phyloP scores from a whole-genome alignment of 2,888 invertebrate species.

The Campoplex nolae region DNA sequence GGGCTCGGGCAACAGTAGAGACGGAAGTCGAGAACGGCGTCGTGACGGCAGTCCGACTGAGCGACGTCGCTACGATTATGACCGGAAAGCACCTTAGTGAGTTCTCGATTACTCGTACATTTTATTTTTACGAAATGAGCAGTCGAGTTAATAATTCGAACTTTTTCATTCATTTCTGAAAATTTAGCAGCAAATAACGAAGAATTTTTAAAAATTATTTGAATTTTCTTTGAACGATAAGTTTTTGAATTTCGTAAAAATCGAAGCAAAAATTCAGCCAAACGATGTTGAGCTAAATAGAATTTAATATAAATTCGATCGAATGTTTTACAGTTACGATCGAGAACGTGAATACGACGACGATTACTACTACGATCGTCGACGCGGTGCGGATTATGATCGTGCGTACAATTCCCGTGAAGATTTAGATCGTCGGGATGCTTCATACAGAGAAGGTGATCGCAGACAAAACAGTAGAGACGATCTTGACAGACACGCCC shows the following conservation, averaged over 20 bases:
- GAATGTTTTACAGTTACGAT: slow-evolving; percentile 75
- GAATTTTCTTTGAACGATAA: too few species aligned
- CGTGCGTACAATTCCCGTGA: slow-evolving; percentile 80
- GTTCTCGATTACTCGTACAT: slow-evolving; percentile 55
- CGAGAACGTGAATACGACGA: slow-evolving; percentile 82
- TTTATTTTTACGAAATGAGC: slow-evolving; percentile 37
- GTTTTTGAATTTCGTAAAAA: too few species aligned
- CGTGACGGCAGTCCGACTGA: slow-evolving; percentile 79
- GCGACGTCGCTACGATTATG: slow-evolving; percentile 79
- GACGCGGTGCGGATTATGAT: slow-evolving; percentile 79
- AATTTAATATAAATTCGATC: neutral
- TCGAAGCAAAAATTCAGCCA: too few species aligned
- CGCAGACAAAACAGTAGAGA: slow-evolving; percentile 80
- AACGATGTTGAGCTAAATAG: too few species aligned
- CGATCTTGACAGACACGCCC: slow-evolving; percentile 79
- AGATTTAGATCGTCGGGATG: slow-evolving; percentile 81
- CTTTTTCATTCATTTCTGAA: too few species aligned
- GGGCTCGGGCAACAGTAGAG: slow-evolving; percentile 81
- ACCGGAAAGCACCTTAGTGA: slow-evolving; percentile 79
- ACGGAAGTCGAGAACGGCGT: slow-evolving; percentile 81
- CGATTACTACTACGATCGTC: slow-evolving; percentile 82
- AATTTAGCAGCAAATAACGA: too few species aligned
- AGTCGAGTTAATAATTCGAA: neutral
- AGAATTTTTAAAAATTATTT: too few species aligned
- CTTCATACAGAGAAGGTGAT: slow-evolving; percentile 79